Evolutionary conservation across 2,797 vertebrate genomes (phyloP).

Genomic region (Clamator glandarius): DNA sequence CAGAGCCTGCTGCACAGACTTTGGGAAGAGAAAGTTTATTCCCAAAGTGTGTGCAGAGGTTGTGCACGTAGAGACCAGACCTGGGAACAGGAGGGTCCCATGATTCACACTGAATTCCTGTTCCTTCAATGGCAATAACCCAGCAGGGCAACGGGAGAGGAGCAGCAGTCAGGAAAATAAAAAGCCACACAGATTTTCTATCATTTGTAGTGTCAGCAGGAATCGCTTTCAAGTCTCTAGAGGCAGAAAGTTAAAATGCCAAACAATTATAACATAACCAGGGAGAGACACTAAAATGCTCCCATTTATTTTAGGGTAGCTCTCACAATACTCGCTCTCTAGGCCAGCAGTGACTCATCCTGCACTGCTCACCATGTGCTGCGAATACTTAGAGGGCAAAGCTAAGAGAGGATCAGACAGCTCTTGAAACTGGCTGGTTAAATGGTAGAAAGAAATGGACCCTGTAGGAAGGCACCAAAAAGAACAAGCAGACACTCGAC

Average conservation of each 20-base stretch:
- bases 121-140: neutral
- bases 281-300: neutral
- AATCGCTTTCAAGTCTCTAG: neutral
- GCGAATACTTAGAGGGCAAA: neutral
- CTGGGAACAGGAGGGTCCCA: neutral
- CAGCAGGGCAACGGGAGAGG: neutral
- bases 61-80: neutral
- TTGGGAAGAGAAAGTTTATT: neutral
- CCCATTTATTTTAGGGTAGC: slow-evolving; percentile 28
- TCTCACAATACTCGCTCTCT: neutral
- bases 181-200: neutral
- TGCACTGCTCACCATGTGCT: neutral
- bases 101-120: neutral
- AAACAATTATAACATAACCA: neutral
- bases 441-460: neutral
- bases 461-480: neutral
- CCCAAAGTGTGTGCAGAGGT: neutral
- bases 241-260: slow-evolving; percentile 34
- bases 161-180: neutral
- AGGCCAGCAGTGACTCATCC: slow-evolving; percentile 9
- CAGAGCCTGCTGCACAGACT: neutral
- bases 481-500: neutral
- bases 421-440: neutral
- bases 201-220: neutral
- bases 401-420: neutral